Evolutionary conservation across 53 echinoderm and acorn worm genomes (phyloP).

Genomic region (Apostichopus leukothele): DNA sequence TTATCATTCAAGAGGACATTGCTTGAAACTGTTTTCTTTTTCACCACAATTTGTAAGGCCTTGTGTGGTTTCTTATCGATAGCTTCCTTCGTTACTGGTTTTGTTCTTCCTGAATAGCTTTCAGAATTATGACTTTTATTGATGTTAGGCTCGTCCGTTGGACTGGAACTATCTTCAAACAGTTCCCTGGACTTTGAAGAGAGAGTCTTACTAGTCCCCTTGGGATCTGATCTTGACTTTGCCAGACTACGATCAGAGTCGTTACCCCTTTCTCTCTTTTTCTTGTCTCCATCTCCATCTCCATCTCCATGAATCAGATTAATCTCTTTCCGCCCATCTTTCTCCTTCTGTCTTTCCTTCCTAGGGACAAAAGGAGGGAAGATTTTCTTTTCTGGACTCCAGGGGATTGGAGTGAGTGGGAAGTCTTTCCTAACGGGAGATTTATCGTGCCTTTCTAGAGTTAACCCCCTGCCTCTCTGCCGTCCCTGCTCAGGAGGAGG

Average conservation of each 20-base stretch:
- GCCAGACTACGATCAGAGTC: neutral
- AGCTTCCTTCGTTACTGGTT: neutral
- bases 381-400: slow-evolving; percentile 1
- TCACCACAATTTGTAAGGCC: neutral
- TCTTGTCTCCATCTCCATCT: neutral
- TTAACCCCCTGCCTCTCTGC: neutral
- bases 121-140: neutral
- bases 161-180: neutral
- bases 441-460: neutral
- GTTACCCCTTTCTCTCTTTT: neutral
- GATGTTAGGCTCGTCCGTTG: neutral
- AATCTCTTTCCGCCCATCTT: neutral
- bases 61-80: neutral
- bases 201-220: neutral
- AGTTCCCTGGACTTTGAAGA: neutral
- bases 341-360: neutral
- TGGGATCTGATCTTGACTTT: neutral
- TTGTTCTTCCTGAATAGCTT: neutral
- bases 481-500: neutral
- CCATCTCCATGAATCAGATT: neutral
- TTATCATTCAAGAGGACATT: neutral
- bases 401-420: slow-evolving; percentile 10
- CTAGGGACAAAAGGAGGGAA: slow-evolving; percentile 33
- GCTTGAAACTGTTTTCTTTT: neutral
- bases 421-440: neutral